phyloP scores from a whole-genome alignment of 2,888 invertebrate genomes.

The Cyclophora albipunctata region DNA sequence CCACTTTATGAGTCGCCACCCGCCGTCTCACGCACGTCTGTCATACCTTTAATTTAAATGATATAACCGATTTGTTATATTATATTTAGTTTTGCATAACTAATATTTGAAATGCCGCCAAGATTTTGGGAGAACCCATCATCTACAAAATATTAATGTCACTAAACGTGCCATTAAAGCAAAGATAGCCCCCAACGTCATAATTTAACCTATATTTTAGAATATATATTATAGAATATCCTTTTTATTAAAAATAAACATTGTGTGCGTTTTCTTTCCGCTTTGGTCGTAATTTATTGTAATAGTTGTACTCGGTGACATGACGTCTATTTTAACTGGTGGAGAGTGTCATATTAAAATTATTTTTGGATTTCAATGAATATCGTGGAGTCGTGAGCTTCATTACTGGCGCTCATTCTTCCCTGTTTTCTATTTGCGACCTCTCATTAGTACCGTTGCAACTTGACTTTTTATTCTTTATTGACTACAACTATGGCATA shows the following conservation, averaged over 20 bases:
- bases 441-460: conserved; percentile 16
- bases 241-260: conserved; percentile 32
- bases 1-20: conserved; percentile 3
- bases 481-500: conserved; percentile 6
- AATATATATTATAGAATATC: conserved; percentile 32
- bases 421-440: conserved; percentile 6
- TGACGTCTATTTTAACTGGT: conserved; percentile 19
- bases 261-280: conserved; percentile 20
- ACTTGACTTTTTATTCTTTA: conserved; percentile 9
- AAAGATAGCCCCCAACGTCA: conserved; percentile 45
- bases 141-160: conserved; percentile 54
- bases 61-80: conserved; percentile 38
- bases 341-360: background rate
- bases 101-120: conserved; percentile 60
- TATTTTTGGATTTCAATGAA: background rate
- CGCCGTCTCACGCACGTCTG: conserved; percentile 12
- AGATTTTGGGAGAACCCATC: conserved; percentile 45
- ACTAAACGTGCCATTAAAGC: conserved; percentile 49
- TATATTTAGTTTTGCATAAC: conserved; percentile 41
- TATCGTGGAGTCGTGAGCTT: conserved; percentile 1
- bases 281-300: conserved; percentile 23
- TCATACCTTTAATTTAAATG: conserved; percentile 31
- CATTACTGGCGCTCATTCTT: background rate
- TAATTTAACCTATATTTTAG: conserved; percentile 42
- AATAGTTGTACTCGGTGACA: conserved; percentile 21